Percentiles rank a stretch among this genome's conserved stretches.
phyloP scores from a whole-genome alignment of 2,888 invertebrate genomes.

The Thymelicus lineola region DNA sequence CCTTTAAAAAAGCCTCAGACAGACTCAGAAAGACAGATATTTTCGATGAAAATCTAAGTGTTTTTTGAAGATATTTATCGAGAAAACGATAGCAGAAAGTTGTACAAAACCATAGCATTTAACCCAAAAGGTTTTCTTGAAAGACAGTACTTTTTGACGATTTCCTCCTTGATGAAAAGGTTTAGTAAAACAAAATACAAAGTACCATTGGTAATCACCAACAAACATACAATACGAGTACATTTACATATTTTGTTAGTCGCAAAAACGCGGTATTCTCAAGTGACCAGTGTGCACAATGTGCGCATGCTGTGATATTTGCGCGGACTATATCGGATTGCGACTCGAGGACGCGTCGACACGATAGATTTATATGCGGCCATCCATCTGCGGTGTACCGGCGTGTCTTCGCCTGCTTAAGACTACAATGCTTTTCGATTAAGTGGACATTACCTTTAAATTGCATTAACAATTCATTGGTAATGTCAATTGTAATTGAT shows the following conservation, averaged over 20 bases:
- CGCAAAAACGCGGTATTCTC: slow-evolving; percentile 3
- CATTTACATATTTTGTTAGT: not conserved
- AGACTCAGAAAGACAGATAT: too few relatives aligned
- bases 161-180: too few relatives aligned
- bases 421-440: slow-evolving; percentile 35
- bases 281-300: slow-evolving; percentile 33
- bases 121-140: too few relatives aligned
- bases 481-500: slow-evolving; percentile 9
- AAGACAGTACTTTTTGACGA: too few relatives aligned
- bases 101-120: too few relatives aligned
- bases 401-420: slow-evolving; percentile 14
- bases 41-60: too few relatives aligned
- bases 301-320: slow-evolving; percentile 17
- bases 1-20: too few relatives aligned
- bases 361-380: slow-evolving; percentile 29
- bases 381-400: slow-evolving; percentile 32
- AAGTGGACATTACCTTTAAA: slow-evolving; percentile 33
- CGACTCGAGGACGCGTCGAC: slow-evolving; percentile 20
- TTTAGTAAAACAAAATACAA: too few relatives aligned
- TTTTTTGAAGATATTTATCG: too few relatives aligned
- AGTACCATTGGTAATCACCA: too few relatives aligned
- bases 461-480: slow-evolving; percentile 17
- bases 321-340: slow-evolving; percentile 20
- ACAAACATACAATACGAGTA: not conserved
- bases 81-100: too few relatives aligned